A percentile compares a stretch with the other conserved stretches of the same genome.
Conservation (phyloP, 2,888 invertebrate genomes). For the Rhagophthalmus giganteus region DNA sequence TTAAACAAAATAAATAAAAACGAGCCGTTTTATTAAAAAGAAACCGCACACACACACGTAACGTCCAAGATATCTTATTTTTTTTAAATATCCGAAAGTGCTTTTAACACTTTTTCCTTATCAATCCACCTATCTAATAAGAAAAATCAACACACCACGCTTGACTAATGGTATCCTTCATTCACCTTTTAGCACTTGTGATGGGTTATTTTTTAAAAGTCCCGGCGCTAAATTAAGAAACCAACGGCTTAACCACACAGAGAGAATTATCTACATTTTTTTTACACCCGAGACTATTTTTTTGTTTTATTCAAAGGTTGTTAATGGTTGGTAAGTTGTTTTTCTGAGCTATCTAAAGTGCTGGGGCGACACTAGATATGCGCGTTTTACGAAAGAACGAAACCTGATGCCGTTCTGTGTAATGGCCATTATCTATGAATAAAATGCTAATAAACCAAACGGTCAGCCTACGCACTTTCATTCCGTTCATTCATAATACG, state of each 20-base stretch:
- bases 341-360: slow-evolving; percentile 22
- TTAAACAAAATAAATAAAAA: too few relatives aligned
- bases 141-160: background rate
- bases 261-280: background rate
- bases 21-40: too few relatives aligned
- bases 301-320: background rate
- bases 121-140: background rate
- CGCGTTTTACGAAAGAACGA: slow-evolving; percentile 6
- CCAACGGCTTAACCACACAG: background rate
- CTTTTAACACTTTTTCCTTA: background rate
- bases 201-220: too few relatives aligned
- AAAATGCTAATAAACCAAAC: slow-evolving; percentile 22
- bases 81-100: background rate
- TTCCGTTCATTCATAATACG: slow-evolving; percentile 19
- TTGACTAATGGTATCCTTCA: background rate
- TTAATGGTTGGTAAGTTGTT: slow-evolving; percentile 9
- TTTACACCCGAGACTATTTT: background rate
- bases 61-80: too few relatives aligned
- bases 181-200: background rate
- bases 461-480: slow-evolving; percentile 14
- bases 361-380: slow-evolving; percentile 21
- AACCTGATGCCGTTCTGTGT: background rate
- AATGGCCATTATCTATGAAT: slow-evolving; percentile 19
- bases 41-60: too few relatives aligned
- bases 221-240: background rate